Evolutionary conservation across 2,113 vertebrate genomes (phyloP).

Genomic region (Gallinago jamesoni): DNA sequence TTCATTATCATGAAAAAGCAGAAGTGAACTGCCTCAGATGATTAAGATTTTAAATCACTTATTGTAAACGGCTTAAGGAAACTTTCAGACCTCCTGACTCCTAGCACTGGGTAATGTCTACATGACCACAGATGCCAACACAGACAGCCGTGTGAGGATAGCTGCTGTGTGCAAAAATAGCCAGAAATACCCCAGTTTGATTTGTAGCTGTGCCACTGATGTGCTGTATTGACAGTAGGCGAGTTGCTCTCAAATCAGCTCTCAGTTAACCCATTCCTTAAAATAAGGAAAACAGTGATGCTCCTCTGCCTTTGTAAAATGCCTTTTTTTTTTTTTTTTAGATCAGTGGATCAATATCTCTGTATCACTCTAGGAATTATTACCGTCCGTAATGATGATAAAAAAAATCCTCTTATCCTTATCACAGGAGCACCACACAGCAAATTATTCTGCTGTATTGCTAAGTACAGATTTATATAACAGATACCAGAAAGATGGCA

Average conservation of each 20-base stretch:
- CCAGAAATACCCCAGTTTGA: not conserved
- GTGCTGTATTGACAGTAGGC: not conserved
- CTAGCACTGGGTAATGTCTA: not conserved
- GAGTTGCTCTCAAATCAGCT: not conserved
- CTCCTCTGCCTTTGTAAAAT: conserved; percentile 5
- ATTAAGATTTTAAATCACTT: conserved; percentile 67
- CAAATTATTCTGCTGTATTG: conserved; percentile 44
- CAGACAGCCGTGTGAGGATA: not conserved
- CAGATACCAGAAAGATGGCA: conserved; percentile 13
- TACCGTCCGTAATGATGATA: conserved; percentile 1
- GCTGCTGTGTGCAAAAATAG: not conserved
- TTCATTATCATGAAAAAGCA: conserved; percentile 67
- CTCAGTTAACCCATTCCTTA: not conserved
- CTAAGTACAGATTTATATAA: conserved; percentile 41
- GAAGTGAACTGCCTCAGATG: conserved; percentile 54
- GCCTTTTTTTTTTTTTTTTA: not conserved
- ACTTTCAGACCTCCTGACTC: conserved; percentile 45
- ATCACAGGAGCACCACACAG: conserved; percentile 26
- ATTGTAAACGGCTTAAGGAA: conserved; percentile 53
- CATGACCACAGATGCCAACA: not conserved
- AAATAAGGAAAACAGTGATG: not conserved
- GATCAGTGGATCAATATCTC: conserved; percentile 35
- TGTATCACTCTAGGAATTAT: conserved; percentile 44
- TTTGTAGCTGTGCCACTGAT: not conserved
- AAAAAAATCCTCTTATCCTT: conserved; percentile 46